phyloP scores from a whole-genome alignment of 2,113 vertebrate species.

The Pogonocichla stellata region DNA sequence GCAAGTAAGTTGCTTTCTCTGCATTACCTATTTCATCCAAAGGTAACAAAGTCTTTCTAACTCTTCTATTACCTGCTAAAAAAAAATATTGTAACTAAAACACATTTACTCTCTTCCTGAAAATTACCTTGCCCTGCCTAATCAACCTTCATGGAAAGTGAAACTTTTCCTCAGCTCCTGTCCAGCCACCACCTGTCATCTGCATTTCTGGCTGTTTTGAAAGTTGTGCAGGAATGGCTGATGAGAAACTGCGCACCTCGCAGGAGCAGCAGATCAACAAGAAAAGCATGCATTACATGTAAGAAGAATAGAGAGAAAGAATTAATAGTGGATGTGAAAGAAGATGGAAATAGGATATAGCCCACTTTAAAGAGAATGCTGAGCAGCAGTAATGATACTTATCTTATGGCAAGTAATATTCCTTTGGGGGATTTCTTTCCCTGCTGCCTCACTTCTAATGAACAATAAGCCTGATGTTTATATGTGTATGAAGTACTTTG shows the following conservation, averaged over 20 bases:
- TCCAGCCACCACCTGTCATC: not conserved
- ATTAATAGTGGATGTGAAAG: not conserved
- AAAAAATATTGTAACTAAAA: not conserved
- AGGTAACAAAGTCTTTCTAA: not conserved
- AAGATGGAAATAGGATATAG: not conserved
- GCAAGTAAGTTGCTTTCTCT: not conserved
- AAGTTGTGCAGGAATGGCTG: not conserved
- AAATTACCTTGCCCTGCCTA: not conserved
- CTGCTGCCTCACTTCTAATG: not conserved
- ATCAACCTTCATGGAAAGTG: not conserved
- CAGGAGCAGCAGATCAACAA: not conserved
- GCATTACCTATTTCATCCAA: not conserved
- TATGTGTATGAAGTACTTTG: not conserved
- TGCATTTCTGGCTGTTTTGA: not conserved
- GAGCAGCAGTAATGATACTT: slow-evolving; percentile 16
- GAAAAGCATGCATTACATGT: not conserved
- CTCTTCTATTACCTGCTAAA: not conserved
- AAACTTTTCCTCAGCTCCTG: not conserved
- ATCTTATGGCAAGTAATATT: slow-evolving; percentile 19
- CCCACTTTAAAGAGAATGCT: slow-evolving; percentile 4
- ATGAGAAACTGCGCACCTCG: rapidly evolving
- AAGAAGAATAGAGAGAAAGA: not conserved
- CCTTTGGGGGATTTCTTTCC: slow-evolving; percentile 18
- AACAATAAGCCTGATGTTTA: slow-evolving; percentile 51
- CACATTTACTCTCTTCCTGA: not conserved